Conservation (phyloP, 2,888 invertebrate genomes). For the Sarcophaga subvicina region DNA sequence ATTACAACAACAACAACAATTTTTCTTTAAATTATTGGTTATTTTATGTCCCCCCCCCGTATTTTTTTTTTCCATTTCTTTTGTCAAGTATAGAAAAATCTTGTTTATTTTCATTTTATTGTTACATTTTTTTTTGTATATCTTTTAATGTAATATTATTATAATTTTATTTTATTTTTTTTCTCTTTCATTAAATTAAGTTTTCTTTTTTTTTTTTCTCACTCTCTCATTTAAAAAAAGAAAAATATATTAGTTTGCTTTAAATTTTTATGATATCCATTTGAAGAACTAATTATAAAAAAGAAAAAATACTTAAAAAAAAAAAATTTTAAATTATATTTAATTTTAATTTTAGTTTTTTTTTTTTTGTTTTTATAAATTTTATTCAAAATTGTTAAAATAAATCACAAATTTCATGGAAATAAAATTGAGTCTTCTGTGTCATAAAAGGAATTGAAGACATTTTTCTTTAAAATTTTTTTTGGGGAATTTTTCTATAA, state of each 20-base stretch:
- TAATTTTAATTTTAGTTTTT: conserved; percentile 66
- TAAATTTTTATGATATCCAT: conserved; percentile 41
- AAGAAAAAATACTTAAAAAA: not conserved
- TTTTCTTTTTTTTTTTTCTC: conserved; percentile 17
- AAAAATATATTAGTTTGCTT: not conserved
- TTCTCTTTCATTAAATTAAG: conserved; percentile 32
- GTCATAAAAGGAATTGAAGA: conserved; percentile 12
- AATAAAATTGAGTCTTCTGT: conserved; percentile 56
- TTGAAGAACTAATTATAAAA: too few relatives aligned
- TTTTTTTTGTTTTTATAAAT: conserved; percentile 52
- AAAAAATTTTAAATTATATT: conserved; percentile 18
- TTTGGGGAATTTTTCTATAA: conserved; percentile 26
- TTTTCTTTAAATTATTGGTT: conserved; percentile 1
- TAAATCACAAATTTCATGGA: conserved; percentile 54
- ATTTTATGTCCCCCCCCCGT: not conserved
- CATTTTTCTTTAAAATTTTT: not conserved
- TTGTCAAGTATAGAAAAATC: not conserved
- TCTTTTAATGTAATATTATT: conserved; percentile 54
- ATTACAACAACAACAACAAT: not conserved
- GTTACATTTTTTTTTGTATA: conserved; percentile 39
- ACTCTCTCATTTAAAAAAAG: not conserved
- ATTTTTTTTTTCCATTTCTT: conserved; percentile 20
- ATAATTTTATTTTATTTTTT: conserved; percentile 14
- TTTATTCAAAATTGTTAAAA: conserved; percentile 71
- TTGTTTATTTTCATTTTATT: not conserved